Evolutionary conservation across 2,797 vertebrate species (phyloP).

Genomic region (Spheniscus humboldti): DNA sequence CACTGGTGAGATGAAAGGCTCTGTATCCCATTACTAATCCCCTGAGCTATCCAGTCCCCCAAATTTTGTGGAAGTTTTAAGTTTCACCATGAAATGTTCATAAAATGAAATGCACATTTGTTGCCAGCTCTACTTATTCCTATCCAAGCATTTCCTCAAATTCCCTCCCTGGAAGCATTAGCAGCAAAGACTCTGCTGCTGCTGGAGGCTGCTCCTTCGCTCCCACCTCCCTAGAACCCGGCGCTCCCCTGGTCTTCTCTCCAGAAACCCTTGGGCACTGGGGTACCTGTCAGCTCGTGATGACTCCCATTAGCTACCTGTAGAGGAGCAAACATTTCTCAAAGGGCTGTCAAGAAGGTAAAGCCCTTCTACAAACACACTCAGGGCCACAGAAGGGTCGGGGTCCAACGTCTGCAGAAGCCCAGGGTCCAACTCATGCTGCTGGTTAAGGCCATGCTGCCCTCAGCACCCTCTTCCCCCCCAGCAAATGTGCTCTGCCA

Average conservation of each 20-base stretch:
- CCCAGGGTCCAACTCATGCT: background rate
- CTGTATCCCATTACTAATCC: conserved; percentile 69
- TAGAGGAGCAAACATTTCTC: background rate
- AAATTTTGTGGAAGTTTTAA: conserved; percentile 70
- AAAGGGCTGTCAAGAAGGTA: background rate
- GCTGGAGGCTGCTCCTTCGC: background rate
- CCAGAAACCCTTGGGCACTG: background rate
- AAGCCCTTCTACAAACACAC: background rate
- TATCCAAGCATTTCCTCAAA: conserved; percentile 11
- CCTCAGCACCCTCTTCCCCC: background rate
- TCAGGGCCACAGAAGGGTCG: background rate
- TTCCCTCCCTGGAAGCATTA: background rate
- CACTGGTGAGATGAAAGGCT: conserved; percentile 65
- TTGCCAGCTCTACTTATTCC: conserved; percentile 49
- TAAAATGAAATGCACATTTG: conserved; percentile 71
- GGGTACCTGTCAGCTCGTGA: background rate
- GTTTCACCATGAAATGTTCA: conserved; percentile 71
- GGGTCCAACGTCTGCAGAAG: background rate
- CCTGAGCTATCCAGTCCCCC: conserved; percentile 60
- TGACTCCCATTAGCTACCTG: background rate
- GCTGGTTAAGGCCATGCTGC: background rate
- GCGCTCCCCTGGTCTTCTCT: accelerated
- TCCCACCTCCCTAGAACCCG: background rate
- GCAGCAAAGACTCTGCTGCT: background rate
- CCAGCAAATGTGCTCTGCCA: background rate